Conservation (phyloP, 2,888 invertebrate species). For the Bellardia pandia region DNA sequence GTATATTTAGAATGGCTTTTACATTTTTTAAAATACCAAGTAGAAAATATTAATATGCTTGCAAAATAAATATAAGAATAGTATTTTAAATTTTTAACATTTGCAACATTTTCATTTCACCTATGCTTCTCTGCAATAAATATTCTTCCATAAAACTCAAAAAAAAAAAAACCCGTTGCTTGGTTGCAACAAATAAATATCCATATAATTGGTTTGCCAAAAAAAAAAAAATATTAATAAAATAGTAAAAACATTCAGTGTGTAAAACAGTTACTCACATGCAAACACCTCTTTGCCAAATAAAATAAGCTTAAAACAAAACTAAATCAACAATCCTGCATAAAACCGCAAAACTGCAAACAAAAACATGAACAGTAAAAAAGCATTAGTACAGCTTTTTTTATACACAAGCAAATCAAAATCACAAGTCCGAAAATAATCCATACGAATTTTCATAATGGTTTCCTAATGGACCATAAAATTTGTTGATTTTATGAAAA, state of each 20-base stretch:
- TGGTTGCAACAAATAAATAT: background rate
- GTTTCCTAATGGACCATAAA: constrained; percentile 60
- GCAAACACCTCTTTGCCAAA: background rate
- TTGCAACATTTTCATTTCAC: background rate
- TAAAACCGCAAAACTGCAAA: constrained; percentile 39
- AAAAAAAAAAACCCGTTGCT: background rate
- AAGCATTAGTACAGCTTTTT: background rate
- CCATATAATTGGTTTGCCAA: background rate
- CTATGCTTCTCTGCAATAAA: background rate
- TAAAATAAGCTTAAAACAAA: constrained; percentile 21
- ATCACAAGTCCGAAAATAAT: constrained; percentile 50
- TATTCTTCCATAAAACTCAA: background rate
- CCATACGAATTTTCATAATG: constrained; percentile 51
- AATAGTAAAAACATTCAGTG: background rate
- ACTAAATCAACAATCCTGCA: background rate
- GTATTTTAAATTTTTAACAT: no score
- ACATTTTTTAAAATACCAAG: no score
- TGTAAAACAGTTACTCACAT: background rate
- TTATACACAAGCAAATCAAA: constrained; percentile 42
- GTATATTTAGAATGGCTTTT: no score
- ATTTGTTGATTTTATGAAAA: constrained; percentile 62
- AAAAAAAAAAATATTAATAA: background rate
- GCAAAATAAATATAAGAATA: no score
- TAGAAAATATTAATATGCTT: no score
- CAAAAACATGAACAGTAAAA: constrained; percentile 5